Evolutionary conservation across 1,140 invertebrate species (phyloP), one percentile per base, ranked within the genome.

Genomic region (Nebria ingens): DNA sequence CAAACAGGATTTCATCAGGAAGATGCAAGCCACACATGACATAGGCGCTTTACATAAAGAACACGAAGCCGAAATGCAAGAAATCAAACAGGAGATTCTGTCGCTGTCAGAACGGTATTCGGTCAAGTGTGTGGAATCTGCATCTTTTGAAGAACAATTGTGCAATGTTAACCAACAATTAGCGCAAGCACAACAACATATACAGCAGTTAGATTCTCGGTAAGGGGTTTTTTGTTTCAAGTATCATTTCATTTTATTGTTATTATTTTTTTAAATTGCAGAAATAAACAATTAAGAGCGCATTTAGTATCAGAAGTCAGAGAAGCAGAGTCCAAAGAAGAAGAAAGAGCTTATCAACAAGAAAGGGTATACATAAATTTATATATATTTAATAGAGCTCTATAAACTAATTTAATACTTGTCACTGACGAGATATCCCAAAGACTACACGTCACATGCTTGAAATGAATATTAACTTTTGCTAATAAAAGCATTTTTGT

Each of bases 61-160:
- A 62, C 78, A 82, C 58, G 77, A 81, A 63, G 82, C 85, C 63
- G 87, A 91, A 70, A 84, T 91, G 77, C 83, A 87, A 62, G 85
- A 88, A 67, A 86, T 93, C 51, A 85, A 87, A 58, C 79, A 82
- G 58, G 90, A 94, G 70, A 87, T 96, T 63, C 73, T 91, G 19
- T 89, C 89, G 13, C 75, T 96, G 50, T 91, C 89, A 1, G 87
- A 93, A 59, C 89, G 92, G 64, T 92, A 94, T 71, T 93, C 91
- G 1, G 81, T 89, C 9, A 95, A 94, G 69, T 94, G 92, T 72
- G 81, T 94, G 49, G 91, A 95, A 69, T 88, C 89, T 12, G 88
- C 90, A 0, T 82, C 86, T 19, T 70, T 93, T 38, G 89, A 93
- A 65, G 90, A 93, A 69, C 84, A 90, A 66, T 76, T 93, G 19